Conservation (phyloP, 2,113 vertebrate genomes). For the Epinephelus lanceolatus region DNA sequence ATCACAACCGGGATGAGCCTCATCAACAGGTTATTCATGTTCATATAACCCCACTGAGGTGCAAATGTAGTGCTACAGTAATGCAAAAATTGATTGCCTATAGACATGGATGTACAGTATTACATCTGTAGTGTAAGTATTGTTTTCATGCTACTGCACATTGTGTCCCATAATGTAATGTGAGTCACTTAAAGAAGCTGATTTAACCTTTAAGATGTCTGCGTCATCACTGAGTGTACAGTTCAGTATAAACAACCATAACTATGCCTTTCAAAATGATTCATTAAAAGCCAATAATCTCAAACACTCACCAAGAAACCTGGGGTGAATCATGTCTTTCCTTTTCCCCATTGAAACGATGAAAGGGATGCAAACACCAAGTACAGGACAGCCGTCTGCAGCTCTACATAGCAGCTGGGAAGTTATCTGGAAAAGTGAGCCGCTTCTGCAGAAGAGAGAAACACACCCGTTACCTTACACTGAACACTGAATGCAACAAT, state of each 20-base stretch:
- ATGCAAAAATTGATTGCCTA: too few relatives aligned
- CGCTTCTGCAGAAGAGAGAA: not conserved
- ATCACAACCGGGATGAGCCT: too few relatives aligned
- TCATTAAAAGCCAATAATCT: not conserved
- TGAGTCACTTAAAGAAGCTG: too few relatives aligned
- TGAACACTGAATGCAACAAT: not conserved
- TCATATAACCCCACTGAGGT: too few relatives aligned
- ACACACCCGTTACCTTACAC: not conserved
- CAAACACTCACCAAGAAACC: constrained; percentile 79
- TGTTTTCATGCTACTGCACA: too few relatives aligned
- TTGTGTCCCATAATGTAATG: too few relatives aligned
- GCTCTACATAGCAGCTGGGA: constrained; percentile 46
- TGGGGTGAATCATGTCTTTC: constrained; percentile 86
- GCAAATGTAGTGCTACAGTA: too few relatives aligned
- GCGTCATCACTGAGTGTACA: too few relatives aligned
- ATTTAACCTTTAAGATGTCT: too few relatives aligned
- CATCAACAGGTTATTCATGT: too few relatives aligned
- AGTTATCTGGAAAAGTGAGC: not conserved
- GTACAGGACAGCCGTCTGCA: not conserved
- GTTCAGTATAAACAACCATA: not conserved
- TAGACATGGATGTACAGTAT: too few relatives aligned
- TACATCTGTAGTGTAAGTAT: too few relatives aligned
- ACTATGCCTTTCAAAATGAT: not conserved
- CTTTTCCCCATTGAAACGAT: constrained; percentile 84
- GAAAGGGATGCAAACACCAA: not conserved